phyloP scores from a whole-genome alignment of 2,888 invertebrate genomes.

The Dasypolia templi region DNA sequence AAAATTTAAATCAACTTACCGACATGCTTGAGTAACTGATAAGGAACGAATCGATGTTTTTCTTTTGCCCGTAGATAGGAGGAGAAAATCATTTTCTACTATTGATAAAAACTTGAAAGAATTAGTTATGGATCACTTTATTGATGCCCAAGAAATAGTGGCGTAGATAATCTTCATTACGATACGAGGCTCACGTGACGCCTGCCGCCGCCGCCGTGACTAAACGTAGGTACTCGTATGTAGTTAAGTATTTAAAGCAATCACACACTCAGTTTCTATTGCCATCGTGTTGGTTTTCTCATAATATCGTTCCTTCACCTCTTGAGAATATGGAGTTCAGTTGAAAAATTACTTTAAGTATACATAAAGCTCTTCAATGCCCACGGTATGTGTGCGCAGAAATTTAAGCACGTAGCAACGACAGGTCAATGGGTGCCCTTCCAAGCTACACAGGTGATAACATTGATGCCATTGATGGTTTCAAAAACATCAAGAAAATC shows the following conservation, averaged over 20 bases:
- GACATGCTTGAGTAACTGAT: neutral
- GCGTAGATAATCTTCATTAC: neutral
- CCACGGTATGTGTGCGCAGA: neutral
- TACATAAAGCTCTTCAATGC: neutral
- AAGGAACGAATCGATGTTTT: neutral
- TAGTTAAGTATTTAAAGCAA: neutral
- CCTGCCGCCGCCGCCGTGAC: neutral
- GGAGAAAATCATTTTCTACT: neutral
- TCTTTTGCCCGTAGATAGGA: neutral
- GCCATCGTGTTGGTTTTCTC: neutral
- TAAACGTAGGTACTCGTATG: neutral
- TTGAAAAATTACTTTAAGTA: slow-evolving; percentile 4
- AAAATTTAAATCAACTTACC: neutral
- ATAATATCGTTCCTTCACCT: neutral
- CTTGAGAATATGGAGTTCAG: neutral
- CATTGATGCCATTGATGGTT: slow-evolving; percentile 10
- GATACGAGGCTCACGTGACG: slow-evolving; percentile 8
- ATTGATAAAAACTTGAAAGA: neutral
- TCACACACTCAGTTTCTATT: slow-evolving; percentile 6
- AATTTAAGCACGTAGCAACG: slow-evolving; percentile 32
- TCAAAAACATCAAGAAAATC: neutral
- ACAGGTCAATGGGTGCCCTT: slow-evolving; percentile 4
- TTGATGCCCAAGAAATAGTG: neutral
- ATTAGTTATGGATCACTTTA: too few relatives aligned
- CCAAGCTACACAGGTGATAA: neutral